Evolutionary conservation across 2,113 vertebrate species (phyloP).

Genomic region (Pyxicephalus adspersus): DNA sequence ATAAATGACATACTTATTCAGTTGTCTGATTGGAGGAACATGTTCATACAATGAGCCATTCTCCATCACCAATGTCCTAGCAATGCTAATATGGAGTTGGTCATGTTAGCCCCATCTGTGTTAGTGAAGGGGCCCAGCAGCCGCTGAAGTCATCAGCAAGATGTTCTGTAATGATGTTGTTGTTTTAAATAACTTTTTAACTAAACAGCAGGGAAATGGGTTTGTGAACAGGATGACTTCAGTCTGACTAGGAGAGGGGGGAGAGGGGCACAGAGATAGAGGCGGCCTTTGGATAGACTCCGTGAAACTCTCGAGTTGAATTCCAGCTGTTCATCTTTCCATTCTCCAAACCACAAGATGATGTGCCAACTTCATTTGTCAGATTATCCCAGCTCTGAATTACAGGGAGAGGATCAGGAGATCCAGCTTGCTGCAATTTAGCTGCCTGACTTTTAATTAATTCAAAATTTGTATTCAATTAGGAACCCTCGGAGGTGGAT

Average conservation of each 20-base stretch:
- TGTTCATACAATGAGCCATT: too few relatives aligned
- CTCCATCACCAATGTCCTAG: not conserved
- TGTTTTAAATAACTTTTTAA: constrained; percentile 43
- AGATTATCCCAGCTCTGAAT: constrained; percentile 56
- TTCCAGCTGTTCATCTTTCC: constrained; percentile 56
- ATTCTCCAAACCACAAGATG: constrained; percentile 54
- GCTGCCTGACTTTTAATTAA: constrained; percentile 52
- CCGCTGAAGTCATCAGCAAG: constrained; percentile 7
- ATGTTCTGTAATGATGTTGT: constrained; percentile 38
- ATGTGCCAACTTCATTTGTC: constrained; percentile 57
- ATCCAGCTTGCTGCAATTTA: constrained; percentile 56
- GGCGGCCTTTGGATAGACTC: constrained; percentile 38
- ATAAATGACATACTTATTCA: too few relatives aligned
- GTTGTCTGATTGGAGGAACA: too few relatives aligned
- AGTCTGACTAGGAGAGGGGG: constrained; percentile 40
- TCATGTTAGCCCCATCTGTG: not conserved
- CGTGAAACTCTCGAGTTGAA: constrained; percentile 41
- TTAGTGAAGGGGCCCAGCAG: not conserved
- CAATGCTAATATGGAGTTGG: not conserved
- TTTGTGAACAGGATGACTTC: constrained; percentile 51
- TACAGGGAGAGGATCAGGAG: constrained; percentile 50
- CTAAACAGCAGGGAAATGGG: constrained; percentile 38
- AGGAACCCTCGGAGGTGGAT: constrained; percentile 51
- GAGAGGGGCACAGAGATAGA: constrained; percentile 29
- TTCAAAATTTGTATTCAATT: constrained; percentile 55